Conservation (phyloP, 2,113 vertebrate genomes). For the Microcebus ravelobensis region DNA sequence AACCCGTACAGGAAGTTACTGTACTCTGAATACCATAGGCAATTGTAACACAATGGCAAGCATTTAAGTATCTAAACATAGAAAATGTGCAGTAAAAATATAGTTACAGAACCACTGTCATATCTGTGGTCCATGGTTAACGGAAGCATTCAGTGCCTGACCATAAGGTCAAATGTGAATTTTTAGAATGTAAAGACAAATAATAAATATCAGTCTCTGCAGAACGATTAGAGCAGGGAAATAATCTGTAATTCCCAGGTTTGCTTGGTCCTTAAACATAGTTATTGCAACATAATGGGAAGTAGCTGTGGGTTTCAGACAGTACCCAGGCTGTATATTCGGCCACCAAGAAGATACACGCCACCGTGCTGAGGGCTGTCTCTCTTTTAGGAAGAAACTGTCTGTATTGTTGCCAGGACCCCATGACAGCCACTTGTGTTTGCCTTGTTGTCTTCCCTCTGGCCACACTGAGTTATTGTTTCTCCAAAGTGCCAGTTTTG, state of each 20-base stretch:
- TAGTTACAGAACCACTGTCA: background rate
- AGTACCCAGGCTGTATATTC: fast-evolving
- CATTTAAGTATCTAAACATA: background rate
- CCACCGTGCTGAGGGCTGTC: fast-evolving
- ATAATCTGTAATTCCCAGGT: background rate
- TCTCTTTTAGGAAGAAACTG: background rate
- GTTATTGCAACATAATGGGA: background rate
- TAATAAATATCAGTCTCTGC: background rate
- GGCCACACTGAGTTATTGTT: fast-evolving
- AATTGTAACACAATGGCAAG: background rate
- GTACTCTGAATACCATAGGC: background rate
- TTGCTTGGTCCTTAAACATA: background rate
- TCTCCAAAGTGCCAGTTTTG: fast-evolving
- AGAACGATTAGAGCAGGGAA: background rate
- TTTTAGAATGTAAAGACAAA: background rate
- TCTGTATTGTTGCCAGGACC: fast-evolving
- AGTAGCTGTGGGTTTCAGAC: fast-evolving
- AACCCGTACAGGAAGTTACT: background rate
- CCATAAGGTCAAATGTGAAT: background rate
- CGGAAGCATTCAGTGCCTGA: background rate
- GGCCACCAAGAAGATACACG: fast-evolving
- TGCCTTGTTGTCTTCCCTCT: too few relatives aligned
- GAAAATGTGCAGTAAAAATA: background rate
- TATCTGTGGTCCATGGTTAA: background rate
- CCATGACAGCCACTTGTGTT: fast-evolving